A percentile compares a stretch with the other conserved stretches of the same genome.
phyloP scores from a whole-genome alignment of 35 echinoderm and acorn worm genomes.

The Ophiothrix spiculata region DNA sequence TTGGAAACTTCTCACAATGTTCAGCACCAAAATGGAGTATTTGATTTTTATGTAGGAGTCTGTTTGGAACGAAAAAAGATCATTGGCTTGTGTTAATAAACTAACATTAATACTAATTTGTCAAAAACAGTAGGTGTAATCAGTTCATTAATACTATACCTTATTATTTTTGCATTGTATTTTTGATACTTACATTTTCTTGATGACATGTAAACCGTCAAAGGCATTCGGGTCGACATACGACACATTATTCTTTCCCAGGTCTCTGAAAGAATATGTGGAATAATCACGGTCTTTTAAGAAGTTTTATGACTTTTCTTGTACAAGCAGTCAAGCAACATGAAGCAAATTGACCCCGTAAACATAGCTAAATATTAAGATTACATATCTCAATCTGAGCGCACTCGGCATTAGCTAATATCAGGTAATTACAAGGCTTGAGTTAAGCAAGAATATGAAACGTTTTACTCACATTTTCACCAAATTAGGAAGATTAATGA shows the following conservation, averaged over 20 bases:
- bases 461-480: background rate
- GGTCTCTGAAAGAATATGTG: background rate
- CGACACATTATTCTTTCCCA: background rate
- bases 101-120: too few species aligned
- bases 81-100: too few species aligned
- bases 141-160: background rate
- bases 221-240: background rate
- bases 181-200: conserved; percentile 2
- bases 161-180: background rate
- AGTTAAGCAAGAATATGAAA: too few species aligned
- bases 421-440: too few species aligned
- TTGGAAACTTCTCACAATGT: background rate
- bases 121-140: too few species aligned
- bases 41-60: background rate
- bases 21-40: background rate
- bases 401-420: background rate
- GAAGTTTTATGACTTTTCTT: background rate
- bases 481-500: background rate
- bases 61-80: too few species aligned
- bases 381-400: too few species aligned
- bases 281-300: too few species aligned
- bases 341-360: background rate
- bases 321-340: background rate
- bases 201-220: background rate
- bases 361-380: background rate